Evolutionary conservation across 2,888 invertebrate species (phyloP), one percentile per base, ranked within the genome.

Genomic region (Eilema caniola): DNA sequence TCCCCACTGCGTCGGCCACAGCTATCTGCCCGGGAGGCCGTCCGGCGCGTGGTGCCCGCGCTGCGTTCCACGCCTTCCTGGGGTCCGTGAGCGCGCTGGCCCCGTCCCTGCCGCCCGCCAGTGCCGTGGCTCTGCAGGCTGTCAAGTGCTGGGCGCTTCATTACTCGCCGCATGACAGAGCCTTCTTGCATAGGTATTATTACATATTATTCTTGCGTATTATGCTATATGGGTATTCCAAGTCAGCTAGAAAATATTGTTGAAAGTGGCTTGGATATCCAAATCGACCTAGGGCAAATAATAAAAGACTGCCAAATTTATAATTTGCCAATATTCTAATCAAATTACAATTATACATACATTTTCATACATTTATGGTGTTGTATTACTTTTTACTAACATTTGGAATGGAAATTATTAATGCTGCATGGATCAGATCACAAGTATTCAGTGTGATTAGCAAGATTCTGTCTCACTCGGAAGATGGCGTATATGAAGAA

Each of bases 371-470:
- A 47, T n/a, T 53, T 53, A 2, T 53, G n/a, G n/a, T 53, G n/a
- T 57, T 28, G 1, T 63, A 16, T 28, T n/a, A 16, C 28, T 64
- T 28, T 53, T 47, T 47, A 65, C 28, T 70, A 41, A 70, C 37
- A 1, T 25, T 66, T 66, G 57, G 33, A 57, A 69, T 80, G 71
- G 77, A 73, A 72, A 84, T 75, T 87, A 78, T 92, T 90, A 85
- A 89, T 76, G 92, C 92, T 90, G 90, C 92, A 72, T 63, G 92
- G 92, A 89, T 76, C 62, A 97, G 97, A 90, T 98, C 98, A 73
- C 98, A 98, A 92, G 99, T 99, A 14, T 99, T 99, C 92, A 98
- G 98, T 86, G 99, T 99, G 89, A 98, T 99, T 84, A 99, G 99
- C 87, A 98, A 98, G 95, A 99, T 99, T 73, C 95, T 99, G 68